Evolutionary conservation across 2,888 invertebrate genomes (phyloP).

Genomic region (Formica aserva): DNA sequence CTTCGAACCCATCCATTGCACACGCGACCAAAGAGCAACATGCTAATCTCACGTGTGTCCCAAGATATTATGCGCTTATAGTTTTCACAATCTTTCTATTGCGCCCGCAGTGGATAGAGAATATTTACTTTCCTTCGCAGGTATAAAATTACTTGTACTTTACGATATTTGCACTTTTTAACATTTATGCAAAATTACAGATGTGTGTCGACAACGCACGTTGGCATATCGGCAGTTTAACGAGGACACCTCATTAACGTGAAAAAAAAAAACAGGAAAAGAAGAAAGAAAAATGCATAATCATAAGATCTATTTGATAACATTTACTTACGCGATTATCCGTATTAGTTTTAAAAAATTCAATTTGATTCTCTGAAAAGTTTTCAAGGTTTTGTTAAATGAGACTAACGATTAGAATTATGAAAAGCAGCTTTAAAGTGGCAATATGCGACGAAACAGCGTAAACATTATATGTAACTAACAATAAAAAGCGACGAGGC

Average conservation of each 20-base stretch:
- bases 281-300: background rate
- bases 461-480: constrained; percentile 12
- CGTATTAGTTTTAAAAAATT: background rate
- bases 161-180: background rate
- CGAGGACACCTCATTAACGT: background rate
- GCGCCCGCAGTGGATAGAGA: background rate
- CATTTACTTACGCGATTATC: background rate
- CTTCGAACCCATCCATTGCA: constrained; percentile 33
- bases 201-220: background rate
- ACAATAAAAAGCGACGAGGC: background rate
- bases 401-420: background rate
- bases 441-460: constrained; percentile 20
- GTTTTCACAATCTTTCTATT: background rate
- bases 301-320: background rate
- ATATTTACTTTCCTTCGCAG: background rate
- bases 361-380: background rate
- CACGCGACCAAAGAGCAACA: constrained; percentile 53
- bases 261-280: background rate
- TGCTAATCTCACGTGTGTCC: constrained; percentile 64
- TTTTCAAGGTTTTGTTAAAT: background rate
- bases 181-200: constrained; percentile 18
- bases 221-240: constrained; percentile 30
- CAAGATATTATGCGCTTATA: constrained; percentile 17
- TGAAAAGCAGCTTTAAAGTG: constrained; percentile 20
- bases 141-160: background rate